Evolutionary conservation across 2,888 invertebrate species (phyloP), one percentile per base, ranked within the genome.

Genomic region (Malthinus flaveolus): DNA sequence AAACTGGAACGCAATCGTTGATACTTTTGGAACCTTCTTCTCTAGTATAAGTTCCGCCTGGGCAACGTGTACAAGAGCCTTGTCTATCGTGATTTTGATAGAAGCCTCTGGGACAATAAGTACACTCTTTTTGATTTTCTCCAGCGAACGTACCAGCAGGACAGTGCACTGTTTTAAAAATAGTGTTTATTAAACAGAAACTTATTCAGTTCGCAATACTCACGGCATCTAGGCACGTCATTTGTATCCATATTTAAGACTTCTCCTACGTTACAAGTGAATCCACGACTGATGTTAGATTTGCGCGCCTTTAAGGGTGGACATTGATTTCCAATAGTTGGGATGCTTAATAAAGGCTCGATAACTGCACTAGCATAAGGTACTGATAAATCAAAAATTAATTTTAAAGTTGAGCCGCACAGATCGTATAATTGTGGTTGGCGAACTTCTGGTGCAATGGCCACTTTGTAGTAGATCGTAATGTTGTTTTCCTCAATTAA

Each of bases 121-220:
- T 91, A 77, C 98, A 98, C 57, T 88, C 85, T 72, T 93, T 91
- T 80, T 95, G 94, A 70, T 94, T 93, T 68, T 91, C 91, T 12
- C 89, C 90, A 37, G 95, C 94, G 72, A 88, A 95, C 0, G 97
- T 95, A 71, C 98, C 98, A 67, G 96, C 95, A 6, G 98, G 97
- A 75, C 99, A 99, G 74, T 97, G 93, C 62, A 97, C 93, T 93
- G 71, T 55, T 13, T 8, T 39, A 36, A 6, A 32, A 12, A 9
- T 36, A 23, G 37, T n/a, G n/a, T n/a, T 49, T 37, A 34, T 39
- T 32, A n/a, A 45, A 56, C 35, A 11, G 3, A 39, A 50, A n/a
- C 8, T 32, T 51, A 13, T 34, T 33, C 34, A n/a, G n/a, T n/a
- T n/a, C n/a, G n/a, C n/a, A 51, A 47, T 70, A 87, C 90, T 88